A percentile compares a stretch with the other conserved stretches of the same genome.
Conservation (phyloP, 2,888 invertebrate species). For the Stenolophus ochropezus region DNA sequence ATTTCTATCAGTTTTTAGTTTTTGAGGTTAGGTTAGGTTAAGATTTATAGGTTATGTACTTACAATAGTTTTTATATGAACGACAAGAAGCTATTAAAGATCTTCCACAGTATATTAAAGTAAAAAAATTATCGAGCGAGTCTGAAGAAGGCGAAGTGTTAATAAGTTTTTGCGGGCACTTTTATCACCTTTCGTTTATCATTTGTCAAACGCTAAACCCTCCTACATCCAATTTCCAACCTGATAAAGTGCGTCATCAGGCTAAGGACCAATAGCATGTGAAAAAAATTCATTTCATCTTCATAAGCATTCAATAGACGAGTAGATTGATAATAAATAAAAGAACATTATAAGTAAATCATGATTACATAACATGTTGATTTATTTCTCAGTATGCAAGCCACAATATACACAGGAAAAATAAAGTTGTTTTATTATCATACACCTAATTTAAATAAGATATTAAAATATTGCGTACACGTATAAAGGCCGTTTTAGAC, state of each 20-base stretch:
- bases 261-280: background rate
- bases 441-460: no score
- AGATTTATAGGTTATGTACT: no score
- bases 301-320: background rate
- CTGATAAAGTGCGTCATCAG: constrained; percentile 1
- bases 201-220: background rate
- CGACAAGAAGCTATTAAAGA: no score
- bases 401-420: no score
- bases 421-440: no score
- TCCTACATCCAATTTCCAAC: background rate
- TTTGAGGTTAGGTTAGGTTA: no score
- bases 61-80: background rate
- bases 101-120: background rate
- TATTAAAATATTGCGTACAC: no score
- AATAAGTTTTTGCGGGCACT: background rate
- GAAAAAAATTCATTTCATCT: background rate
- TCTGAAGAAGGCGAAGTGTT: background rate
- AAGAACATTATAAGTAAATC: background rate
- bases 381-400: no score
- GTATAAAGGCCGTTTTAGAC: no score
- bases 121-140: background rate
- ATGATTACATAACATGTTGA: background rate
- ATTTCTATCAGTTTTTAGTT: no score
- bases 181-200: background rate
- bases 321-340: background rate